Base-by-base conservation (phyloP, 1,140 invertebrate genomes). In the Dufourea novaeangliae region DNA sequence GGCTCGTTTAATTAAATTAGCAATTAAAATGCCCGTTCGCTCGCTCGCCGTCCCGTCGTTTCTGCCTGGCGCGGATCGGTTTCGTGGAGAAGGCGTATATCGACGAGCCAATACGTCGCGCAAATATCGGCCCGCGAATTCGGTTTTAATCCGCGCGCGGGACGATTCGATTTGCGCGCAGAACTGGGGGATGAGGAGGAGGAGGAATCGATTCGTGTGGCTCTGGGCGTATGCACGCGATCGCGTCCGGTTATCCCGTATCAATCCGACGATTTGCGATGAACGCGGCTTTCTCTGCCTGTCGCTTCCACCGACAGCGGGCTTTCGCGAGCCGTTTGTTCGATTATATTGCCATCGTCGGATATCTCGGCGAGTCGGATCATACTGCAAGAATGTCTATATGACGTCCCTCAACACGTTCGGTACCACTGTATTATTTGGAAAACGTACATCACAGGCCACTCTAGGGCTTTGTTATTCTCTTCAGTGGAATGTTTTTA, bases 1-100 rank as follows among this genome's bases (percentile, higher is more conserved):
- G 80, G 62, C 50, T 61, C 84, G 84, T 89, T 90, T 88, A 90
- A 90, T 90, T 89, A 89, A 90, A 89, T 90, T 88, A 88, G 88
- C 88, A 89, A 90, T 90, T 89, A 89, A 89, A 90, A 90, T 89
- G 74, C 86, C 81, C 83, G 44, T 37, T 54, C 17, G 57, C 27
- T 27, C 57, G 37, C 1, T 50, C 20, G 29, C 2, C 50, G 56
- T 59, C 54, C 27, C n/a, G n/a, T 37, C 74, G 59, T 27, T n/a
- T n/a, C n/a, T n/a, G n/a, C n/a, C n/a, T n/a, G n/a, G n/a, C n/a
- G n/a, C 27, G 44, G 17, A 63, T 61, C 63, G n/a, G 63, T 59
- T 61, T 22, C 67, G 67, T 11, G 20, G 2, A 11, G 34, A 27
- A 54, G 14, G 29, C 8, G 7, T 22, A 27, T 50, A 69, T 67